Evolutionary conservation across 2,797 vertebrate species (phyloP), one percentile per base, ranked within the genome.

Genomic region (Onychomys torridus): DNA sequence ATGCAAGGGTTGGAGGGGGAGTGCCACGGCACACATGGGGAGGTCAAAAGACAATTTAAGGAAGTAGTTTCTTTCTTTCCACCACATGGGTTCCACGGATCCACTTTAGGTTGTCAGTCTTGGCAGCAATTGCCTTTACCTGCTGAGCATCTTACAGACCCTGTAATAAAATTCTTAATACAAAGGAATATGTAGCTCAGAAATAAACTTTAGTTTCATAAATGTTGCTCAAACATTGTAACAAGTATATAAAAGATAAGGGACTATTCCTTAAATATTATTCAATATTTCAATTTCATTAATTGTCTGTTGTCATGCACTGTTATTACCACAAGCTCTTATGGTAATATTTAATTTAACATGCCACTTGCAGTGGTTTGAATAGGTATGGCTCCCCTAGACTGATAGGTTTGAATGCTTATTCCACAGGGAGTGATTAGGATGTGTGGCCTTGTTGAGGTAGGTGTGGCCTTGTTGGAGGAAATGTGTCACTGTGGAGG

Each of bases 251-350:
- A 94, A 69, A 65, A 63, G 59, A 89, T 71, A 71, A 86, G 75
- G 82, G 61, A 88, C 93, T 71, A 77, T 71, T 63, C 46, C 86
- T 16, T 77, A 95, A 76, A 52, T 79, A 90, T 88, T 78, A 73
- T 37, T 55, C 67, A 83, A 11, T 61, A 84, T 91, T 94, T 95
- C 40, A 87, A 89, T 69, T 97, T 89, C 43, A 97, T 90, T 49
- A 76, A 91, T 34, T 91, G 11, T 1, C 69, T 95, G 40, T 46
- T 93, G 34, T 77, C 46, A 78, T 25, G 73, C 2, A 75, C 16
- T 96, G 65, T 59, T 55, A 94, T 82, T 94, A 94, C 46, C 4
- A 77, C 5, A 57, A 78, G 81, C 34, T 85, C 71, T 85, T 78
- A 94, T 85, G n/a, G 76, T 19, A 88, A 19, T 55, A 90, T 84